Base-by-base conservation (phyloP, 1,140 invertebrate genomes). In the Telenomus remus region DNA sequence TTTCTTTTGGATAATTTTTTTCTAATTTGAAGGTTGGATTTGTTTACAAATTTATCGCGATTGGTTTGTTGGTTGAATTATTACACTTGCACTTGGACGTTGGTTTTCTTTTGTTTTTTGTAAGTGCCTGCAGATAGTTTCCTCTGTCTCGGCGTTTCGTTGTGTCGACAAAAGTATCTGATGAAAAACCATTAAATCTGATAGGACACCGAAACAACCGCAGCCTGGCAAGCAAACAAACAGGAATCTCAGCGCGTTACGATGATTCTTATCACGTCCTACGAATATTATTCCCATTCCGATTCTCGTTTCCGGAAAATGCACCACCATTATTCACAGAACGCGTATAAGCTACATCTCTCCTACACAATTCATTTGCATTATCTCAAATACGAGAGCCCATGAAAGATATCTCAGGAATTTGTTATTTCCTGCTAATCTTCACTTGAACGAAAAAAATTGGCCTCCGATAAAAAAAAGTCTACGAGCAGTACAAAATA, bases 151-250 rank as follows among this genome's bases (percentile, higher is more conserved):
- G 57, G 59, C 53, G 48, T 50, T 72, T 48, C n/a, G 34, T 33
- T 12, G 34, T 42, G 55, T 65, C 53, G 54, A 60, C 68, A 59
- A 69, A 61, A 61, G 47, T 47, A 64, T 57, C 54, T 33, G 53
- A 71, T 71, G 68, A 47, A 72, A 72, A 72, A 55, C 44, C 16
- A 65, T 64, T 65, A 65, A 60, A 72, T 72, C 60, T 59, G 69
- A 64, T 72, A 64, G 27, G 43, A 54, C 34, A 39, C 34, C 49
- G 33, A 54, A 65, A 57, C 49, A 43, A 48, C 42, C 11, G 43
- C 48, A 60, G 43, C 0, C 53, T 37, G 47, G 43, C 9, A 59
- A 56, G 9, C 48, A 48, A 53, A 60, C 51, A 63, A 63, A 70
- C 57, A 54, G 47, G 59, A 71, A 63, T 43, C 50, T 11, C 27